A percentile compares a stretch with the other conserved stretches of the same genome.
Conservation (phyloP, 1,140 invertebrate genomes). For the Rhopalosiphum maidis region DNA sequence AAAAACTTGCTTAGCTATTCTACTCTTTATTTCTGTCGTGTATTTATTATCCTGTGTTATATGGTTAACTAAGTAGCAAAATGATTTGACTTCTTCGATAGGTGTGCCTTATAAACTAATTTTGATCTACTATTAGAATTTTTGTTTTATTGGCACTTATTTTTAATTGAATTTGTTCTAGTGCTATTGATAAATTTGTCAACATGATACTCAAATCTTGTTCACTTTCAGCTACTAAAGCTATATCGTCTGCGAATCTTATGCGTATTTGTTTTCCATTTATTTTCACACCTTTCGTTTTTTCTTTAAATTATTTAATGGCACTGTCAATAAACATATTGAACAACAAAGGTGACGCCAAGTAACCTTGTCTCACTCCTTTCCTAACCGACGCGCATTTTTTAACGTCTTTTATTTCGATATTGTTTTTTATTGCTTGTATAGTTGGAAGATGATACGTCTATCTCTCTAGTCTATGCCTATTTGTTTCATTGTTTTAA, state of each 20-base stretch:
- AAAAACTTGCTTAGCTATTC: constrained; percentile 15
- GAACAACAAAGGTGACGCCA: constrained; percentile 46
- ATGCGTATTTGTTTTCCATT: constrained; percentile 44
- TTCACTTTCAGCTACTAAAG: constrained; percentile 35
- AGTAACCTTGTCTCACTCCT: neutral
- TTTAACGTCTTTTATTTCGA: neutral
- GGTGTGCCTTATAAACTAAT: neutral
- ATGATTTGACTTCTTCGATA: neutral
- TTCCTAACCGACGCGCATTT: neutral
- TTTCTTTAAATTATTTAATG: constrained; percentile 36
- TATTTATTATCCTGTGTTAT: constrained; percentile 34
- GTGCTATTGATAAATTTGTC: constrained; percentile 15
- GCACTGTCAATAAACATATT: constrained; percentile 57
- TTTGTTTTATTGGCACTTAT: constrained; percentile 56
- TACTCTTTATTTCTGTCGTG: neutral
- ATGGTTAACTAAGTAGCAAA: constrained; percentile 33
- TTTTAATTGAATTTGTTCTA: constrained; percentile 51
- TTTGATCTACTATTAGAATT: constrained; percentile 47
- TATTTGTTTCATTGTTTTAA: neutral
- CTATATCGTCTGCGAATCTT: constrained; percentile 18
- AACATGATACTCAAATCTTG: constrained; percentile 19
- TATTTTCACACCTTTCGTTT: constrained; percentile 42
- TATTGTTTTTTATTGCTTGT: constrained; percentile 8
- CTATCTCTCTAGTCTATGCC: neutral
- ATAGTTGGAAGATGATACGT: constrained; percentile 5